Percentiles rank a stretch among this genome's conserved stretches.
Evolutionary conservation across 2,113 vertebrate genomes (phyloP).

Genomic region (Eretmochelys imbricata): DNA sequence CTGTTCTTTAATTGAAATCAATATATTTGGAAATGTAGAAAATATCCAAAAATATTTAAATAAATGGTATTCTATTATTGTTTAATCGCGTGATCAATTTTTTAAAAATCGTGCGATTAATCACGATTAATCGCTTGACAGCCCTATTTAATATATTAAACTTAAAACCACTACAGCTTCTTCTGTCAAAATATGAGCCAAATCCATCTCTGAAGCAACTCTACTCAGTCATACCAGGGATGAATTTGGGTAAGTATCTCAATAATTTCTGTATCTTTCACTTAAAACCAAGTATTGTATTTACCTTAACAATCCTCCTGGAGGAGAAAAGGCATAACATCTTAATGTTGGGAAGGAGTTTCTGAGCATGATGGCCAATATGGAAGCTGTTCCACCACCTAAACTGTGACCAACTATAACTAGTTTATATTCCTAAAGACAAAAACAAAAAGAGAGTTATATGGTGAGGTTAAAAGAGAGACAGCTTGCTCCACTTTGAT

Average conservation of each 20-base stretch:
- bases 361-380: conserved; percentile 88
- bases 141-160: background rate
- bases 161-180: background rate
- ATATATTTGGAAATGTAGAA: too few relatives aligned
- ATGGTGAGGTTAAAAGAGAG: background rate
- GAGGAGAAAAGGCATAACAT: conserved; percentile 95
- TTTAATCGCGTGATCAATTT: too few relatives aligned
- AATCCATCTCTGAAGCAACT: background rate
- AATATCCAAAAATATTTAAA: too few relatives aligned
- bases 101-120: too few relatives aligned
- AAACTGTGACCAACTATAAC: conserved; percentile 96
- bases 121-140: too few relatives aligned
- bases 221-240: background rate
- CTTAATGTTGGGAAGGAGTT: conserved; percentile 83
- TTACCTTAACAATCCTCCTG: conserved; percentile 95
- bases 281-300: background rate
- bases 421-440: conserved; percentile 89
- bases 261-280: background rate
- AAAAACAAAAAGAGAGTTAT: background rate
- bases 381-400: conserved; percentile 89
- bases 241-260: background rate
- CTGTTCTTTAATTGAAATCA: too few relatives aligned
- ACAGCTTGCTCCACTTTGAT: background rate
- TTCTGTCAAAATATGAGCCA: background rate
- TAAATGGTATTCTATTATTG: too few relatives aligned